Conservation (phyloP, 2,113 vertebrate genomes). For the Phyllostomus discolor region DNA sequence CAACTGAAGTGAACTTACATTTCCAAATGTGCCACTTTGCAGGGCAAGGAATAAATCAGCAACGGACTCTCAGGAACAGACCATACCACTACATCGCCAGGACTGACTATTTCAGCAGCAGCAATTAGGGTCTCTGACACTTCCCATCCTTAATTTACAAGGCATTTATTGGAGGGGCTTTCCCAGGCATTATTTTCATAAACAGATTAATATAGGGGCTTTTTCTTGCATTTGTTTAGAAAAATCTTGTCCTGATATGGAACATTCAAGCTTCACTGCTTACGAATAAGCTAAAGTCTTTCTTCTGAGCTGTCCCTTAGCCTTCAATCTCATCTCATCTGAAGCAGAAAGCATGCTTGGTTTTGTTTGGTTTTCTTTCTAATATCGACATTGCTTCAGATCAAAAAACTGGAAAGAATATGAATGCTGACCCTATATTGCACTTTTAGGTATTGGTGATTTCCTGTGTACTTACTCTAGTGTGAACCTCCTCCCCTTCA, state of each 20-base stretch:
- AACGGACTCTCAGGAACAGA: neutral
- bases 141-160: neutral
- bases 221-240: conserved; percentile 53
- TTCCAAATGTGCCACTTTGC: neutral
- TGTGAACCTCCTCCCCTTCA: neutral
- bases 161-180: conserved; percentile 6
- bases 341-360: neutral
- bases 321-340: neutral
- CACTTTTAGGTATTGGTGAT: neutral
- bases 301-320: neutral
- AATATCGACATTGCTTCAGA: neutral
- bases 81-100: neutral
- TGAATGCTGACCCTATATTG: neutral
- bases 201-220: conserved; percentile 59
- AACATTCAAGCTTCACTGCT: neutral
- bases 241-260: conserved; percentile 12
- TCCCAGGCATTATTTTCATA: conserved; percentile 41
- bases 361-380: neutral
- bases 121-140: neutral
- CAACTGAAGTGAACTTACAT: neutral
- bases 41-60: neutral
- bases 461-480: neutral
- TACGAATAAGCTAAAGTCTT: neutral
- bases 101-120: neutral
- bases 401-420: neutral